phyloP scores from a whole-genome alignment of 2,888 invertebrate species.

The Ochropleura leucogaster region DNA sequence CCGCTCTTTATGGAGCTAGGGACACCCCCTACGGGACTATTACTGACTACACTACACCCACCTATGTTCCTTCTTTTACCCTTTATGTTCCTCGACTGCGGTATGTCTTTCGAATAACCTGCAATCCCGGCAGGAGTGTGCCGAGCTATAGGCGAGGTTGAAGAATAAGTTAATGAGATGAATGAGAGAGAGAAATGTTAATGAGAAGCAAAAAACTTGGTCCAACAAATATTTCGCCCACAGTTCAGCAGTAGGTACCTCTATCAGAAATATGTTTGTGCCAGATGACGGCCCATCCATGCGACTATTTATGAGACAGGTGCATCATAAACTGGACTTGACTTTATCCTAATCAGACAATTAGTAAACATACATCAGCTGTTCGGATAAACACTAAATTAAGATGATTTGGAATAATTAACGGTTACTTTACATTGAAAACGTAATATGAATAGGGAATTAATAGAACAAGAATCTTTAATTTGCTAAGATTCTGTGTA shows the following conservation, averaged over 20 bases:
- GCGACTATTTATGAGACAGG: conserved; percentile 38
- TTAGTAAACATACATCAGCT: conserved; percentile 45
- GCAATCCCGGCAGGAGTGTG: too few species aligned
- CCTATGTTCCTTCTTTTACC: too few species aligned
- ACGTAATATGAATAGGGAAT: conserved; percentile 1
- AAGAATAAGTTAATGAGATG: too few species aligned
- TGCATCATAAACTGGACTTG: conserved; percentile 17
- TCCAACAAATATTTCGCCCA: not conserved
- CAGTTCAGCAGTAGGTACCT: not conserved
- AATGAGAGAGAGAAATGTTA: too few species aligned
- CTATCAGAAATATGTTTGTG: conserved; percentile 6
- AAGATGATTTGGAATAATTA: conserved; percentile 11
- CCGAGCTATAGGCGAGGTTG: too few species aligned
- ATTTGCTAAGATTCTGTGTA: not conserved
- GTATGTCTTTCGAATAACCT: too few species aligned
- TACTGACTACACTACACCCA: too few species aligned
- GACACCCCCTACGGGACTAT: too few species aligned
- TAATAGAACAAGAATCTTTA: conserved; percentile 2
- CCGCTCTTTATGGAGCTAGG: too few species aligned
- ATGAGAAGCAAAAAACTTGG: not conserved
- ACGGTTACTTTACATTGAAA: not conserved
- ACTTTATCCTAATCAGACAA: conserved; percentile 38
- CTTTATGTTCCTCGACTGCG: too few species aligned
- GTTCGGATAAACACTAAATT: conserved; percentile 23
- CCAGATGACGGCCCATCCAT: conserved; percentile 8